Evolutionary conservation across 2,888 invertebrate species (phyloP).

Genomic region (Limnephilus lunatus): DNA sequence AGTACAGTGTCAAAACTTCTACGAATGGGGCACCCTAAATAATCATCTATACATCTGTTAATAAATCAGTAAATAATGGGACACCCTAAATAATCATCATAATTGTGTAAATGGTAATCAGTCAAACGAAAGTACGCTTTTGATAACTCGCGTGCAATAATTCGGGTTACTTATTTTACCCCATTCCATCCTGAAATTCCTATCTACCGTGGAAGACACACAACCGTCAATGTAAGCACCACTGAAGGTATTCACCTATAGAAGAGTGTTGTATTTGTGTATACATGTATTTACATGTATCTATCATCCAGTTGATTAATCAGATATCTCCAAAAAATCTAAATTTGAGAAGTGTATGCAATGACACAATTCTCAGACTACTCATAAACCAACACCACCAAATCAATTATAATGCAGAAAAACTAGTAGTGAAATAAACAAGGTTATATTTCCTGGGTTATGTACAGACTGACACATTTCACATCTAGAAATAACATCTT

Average conservation of each 20-base stretch:
- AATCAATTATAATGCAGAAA: no score
- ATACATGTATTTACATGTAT: no score
- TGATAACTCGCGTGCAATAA: conserved; percentile 21
- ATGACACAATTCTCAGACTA: no score
- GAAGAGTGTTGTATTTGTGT: background rate
- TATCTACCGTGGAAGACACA: background rate
- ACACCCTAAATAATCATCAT: background rate
- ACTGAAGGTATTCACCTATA: background rate
- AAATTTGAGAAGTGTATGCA: no score
- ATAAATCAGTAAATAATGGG: background rate
- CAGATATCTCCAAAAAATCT: no score
- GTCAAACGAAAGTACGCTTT: background rate
- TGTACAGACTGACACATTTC: no score
- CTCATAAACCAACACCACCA: no score
- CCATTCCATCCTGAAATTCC: background rate
- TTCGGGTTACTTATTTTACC: background rate
- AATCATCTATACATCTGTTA: background rate
- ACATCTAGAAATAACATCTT: no score
- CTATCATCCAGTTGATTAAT: no score
- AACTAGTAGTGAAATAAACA: no score
- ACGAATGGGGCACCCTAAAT: background rate
- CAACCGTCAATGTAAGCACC: background rate
- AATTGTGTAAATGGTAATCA: background rate
- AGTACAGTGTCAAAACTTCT: background rate
- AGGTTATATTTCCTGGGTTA: no score